Percentiles rank a stretch among this genome's conserved stretches.
These are phyloP conservation scores for Haliclystus octoradiatus DNA, from an alignment of 30 jellyfish, hydroid and myxozoan species.

Conservation along the genomic window DNA sequence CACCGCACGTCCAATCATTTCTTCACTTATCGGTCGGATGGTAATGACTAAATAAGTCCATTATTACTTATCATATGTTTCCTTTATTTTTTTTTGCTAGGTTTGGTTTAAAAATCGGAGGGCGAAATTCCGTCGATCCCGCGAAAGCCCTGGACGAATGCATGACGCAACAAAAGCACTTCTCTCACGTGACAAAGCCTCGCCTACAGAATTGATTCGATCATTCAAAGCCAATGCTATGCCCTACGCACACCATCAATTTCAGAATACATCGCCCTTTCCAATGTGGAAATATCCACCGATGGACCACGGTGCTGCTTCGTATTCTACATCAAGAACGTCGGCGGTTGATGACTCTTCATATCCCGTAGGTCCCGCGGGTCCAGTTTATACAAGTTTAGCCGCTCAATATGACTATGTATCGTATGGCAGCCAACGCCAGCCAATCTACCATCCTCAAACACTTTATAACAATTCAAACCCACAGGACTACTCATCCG, in stretches of 20 bases:
- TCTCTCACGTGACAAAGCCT: conserved; percentile 79
- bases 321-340: neutral
- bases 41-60: no score
- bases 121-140: conserved; percentile 92
- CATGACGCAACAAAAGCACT: conserved; percentile 71
- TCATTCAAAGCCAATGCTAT: conserved; percentile 76
- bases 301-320: conserved; percentile 44
- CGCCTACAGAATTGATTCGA: conserved; percentile 87
- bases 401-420: conserved; percentile 82
- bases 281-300: conserved; percentile 93
- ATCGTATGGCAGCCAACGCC: conserved; percentile 74
- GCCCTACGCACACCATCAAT: conserved; percentile 71
- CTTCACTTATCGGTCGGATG: no score
- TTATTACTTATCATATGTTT: no score
- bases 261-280: conserved; percentile 54
- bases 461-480: conserved; percentile 72
- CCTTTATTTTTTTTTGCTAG: conserved; percentile 32
- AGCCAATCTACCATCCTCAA: conserved; percentile 64
- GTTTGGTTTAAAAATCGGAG: conserved; percentile 98
- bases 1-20: no score
- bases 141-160: conserved; percentile 93
- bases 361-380: conserved; percentile 8
- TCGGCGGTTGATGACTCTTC: neutral
- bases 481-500: conserved; percentile 52
- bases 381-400: conserved; percentile 57